Evolutionary conservation across 2,888 invertebrate genomes (phyloP).

Genomic region (Clusia tigrina): DNA sequence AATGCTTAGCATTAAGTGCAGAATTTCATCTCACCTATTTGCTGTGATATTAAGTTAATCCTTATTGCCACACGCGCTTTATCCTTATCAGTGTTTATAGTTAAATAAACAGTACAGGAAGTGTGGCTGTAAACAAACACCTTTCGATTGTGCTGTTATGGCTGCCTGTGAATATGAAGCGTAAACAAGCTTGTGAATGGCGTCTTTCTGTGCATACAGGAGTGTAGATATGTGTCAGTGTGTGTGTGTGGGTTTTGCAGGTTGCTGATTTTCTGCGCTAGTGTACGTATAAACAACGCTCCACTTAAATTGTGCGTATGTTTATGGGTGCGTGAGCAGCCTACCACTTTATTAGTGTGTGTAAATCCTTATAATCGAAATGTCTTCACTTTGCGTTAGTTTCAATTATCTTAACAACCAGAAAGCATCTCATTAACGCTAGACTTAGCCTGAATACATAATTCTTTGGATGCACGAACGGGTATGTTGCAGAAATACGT

Average conservation of each 20-base stretch:
- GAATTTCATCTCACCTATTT: too few species aligned
- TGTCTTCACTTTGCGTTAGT: constrained; percentile 55
- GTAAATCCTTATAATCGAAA: constrained; percentile 51
- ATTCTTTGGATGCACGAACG: neutral
- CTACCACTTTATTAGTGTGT: constrained; percentile 48
- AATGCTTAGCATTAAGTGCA: too few species aligned
- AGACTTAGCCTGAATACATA: constrained; percentile 43
- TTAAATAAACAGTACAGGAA: constrained; percentile 51
- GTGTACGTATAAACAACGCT: neutral
- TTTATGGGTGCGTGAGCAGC: neutral
- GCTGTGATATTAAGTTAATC: too few species aligned
- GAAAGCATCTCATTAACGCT: constrained; percentile 50
- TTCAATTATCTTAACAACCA: constrained; percentile 48
- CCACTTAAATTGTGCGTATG: neutral
- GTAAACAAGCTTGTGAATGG: neutral
- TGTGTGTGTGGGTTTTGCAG: neutral
- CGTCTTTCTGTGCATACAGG: neutral
- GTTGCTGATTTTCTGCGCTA: too few species aligned
- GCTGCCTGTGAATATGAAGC: neutral
- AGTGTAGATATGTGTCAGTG: neutral
- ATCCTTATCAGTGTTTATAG: constrained; percentile 57
- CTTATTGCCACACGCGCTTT: constrained; percentile 44
- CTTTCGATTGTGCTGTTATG: neutral
- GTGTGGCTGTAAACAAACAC: neutral
- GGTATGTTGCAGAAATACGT: neutral